Evolutionary conservation across 2,888 invertebrate genomes (phyloP), one percentile per base, ranked within the genome.

Genomic region (Nineta flava): DNA sequence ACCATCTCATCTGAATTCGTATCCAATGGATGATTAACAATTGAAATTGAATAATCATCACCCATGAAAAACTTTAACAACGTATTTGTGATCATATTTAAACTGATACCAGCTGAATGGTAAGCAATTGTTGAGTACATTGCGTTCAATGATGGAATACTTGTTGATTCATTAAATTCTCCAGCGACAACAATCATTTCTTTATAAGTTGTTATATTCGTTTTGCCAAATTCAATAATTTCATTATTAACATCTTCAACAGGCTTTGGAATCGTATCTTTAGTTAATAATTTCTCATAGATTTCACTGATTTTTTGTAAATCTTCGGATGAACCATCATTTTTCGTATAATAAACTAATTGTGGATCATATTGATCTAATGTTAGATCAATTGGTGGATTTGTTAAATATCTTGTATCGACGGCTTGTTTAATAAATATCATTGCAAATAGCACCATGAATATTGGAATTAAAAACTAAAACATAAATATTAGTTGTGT

Each of bases 61-160:
- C 61, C 62, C 35, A 61, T 53, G 7, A 59, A 48, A 26, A 57
- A 53, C 58, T 70, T 68, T 7, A 71, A 58, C 44, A 74, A 56
- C 2, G 67, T 59, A 53, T 73, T 72, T 53, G 69, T 68, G 2
- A 73, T 54, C 34, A 74, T 55, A 59, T 76, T 75, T 5, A 73
- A 52, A 1, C 74, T 64, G 49, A 72, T 70, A 1, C 73, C 72
- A 1, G 71, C 66, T 46, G 72, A 71, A 53, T 76, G 76, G 10
- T 68, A 55, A 2, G 74, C 69, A 52, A 66, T 65, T 47, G 62
- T 61, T 0, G 74, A 73, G 57, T 68, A 74, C 53, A 69, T 59
- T 2, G 70, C 57, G 52, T 64, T 57, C 34, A 62, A 49, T 3
- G 59, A 32, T 19, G 47, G 42, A 5, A 49, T 35, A 7, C 50